A percentile compares a stretch with the other conserved stretches of the same genome.
phyloP scores from a whole-genome alignment of 1,140 invertebrate species.

The Oncopeltus fasciatus region DNA sequence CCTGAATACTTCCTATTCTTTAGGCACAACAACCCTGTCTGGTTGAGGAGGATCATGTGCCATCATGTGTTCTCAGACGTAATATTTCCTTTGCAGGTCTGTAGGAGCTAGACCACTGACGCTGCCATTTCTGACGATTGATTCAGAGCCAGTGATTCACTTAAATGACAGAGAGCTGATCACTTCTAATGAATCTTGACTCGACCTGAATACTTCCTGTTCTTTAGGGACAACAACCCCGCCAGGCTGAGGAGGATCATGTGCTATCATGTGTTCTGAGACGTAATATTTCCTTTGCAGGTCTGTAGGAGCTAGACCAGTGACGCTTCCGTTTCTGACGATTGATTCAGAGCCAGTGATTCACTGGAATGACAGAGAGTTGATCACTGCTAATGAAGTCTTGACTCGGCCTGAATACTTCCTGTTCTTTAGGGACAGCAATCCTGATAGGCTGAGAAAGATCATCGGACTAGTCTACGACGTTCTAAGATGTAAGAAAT shows the following conservation, averaged over 20 bases:
- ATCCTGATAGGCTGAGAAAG: slow-evolving; percentile 61
- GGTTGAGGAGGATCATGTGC: slow-evolving; percentile 64
- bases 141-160: neutral
- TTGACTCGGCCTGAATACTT: neutral
- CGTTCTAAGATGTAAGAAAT: slow-evolving; percentile 54
- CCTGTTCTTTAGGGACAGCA: neutral
- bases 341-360: neutral
- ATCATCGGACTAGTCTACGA: slow-evolving; percentile 64
- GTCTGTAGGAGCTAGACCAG: neutral
- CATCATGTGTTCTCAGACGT: too few species aligned
- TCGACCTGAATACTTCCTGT: neutral
- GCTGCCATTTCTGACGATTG: neutral
- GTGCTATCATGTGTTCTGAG: too few species aligned
- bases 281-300: too few species aligned
- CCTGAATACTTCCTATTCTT: neutral
- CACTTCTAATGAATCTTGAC: neutral
- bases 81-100: too few species aligned
- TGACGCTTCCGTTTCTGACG: neutral
- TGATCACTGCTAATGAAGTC: slow-evolving; percentile 6
- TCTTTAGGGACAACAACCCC: slow-evolving; percentile 33
- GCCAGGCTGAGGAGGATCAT: slow-evolving; percentile 64
- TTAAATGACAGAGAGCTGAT: slow-evolving; percentile 12
- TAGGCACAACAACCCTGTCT: slow-evolving; percentile 40
- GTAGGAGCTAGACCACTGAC: neutral
- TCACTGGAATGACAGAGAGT: slow-evolving; percentile 11